Evolutionary conservation across 2,797 vertebrate genomes (phyloP).

Genomic region (Hypotaenidia okinawae): DNA sequence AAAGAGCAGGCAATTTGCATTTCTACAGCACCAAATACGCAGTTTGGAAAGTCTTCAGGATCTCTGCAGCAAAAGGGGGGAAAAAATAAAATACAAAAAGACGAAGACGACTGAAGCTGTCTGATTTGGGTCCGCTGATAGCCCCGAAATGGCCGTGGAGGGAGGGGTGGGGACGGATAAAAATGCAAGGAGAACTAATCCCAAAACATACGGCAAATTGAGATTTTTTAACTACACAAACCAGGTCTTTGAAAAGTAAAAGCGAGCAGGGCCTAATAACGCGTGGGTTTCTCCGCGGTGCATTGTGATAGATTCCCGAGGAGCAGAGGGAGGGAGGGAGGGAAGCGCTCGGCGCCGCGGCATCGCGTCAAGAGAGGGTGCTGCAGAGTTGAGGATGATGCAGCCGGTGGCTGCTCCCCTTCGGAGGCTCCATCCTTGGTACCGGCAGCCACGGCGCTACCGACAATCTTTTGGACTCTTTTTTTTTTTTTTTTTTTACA

Average conservation of each 20-base stretch:
- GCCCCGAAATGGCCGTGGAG: background rate
- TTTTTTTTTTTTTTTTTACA: background rate
- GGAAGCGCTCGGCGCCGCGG: background rate
- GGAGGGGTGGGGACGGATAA: background rate
- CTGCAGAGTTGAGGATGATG: constrained; percentile 74
- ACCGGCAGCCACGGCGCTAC: background rate
- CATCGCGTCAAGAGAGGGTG: constrained; percentile 76
- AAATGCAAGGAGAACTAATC: background rate
- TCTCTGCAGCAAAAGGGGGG: background rate
- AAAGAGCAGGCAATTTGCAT: constrained; percentile 62
- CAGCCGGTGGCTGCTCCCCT: background rate
- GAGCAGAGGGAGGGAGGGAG: background rate
- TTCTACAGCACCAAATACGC: constrained; percentile 52
- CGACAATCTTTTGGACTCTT: constrained; percentile 28
- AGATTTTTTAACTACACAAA: background rate
- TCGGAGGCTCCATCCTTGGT: background rate
- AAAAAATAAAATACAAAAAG: background rate
- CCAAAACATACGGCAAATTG: background rate
- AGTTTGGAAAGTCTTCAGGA: constrained; percentile 40
- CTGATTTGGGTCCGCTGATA: background rate
- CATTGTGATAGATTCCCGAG: background rate
- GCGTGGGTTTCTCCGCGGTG: background rate
- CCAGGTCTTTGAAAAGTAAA: background rate
- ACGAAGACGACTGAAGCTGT: background rate
- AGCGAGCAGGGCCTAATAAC: background rate